Percentiles rank a stretch among this genome's conserved stretches.
Evolutionary conservation across 2,888 invertebrate species (phyloP).

Genomic region (Allolobophora icterica): DNA sequence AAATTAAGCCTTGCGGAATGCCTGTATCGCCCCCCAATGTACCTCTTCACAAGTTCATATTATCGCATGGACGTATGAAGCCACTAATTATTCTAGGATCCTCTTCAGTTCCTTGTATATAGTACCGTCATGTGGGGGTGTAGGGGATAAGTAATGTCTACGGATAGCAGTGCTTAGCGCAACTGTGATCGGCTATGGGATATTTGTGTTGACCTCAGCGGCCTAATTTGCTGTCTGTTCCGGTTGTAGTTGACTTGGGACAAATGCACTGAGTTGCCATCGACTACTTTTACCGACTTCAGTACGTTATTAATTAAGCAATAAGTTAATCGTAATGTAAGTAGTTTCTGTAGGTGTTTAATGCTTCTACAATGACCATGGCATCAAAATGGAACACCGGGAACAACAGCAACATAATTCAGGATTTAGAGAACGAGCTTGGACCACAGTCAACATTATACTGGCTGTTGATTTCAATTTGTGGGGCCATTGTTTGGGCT

Average conservation of each 20-base stretch:
- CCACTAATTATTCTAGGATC: neutral
- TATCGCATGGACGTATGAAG: neutral
- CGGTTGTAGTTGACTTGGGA: neutral
- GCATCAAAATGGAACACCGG: neutral
- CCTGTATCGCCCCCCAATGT: neutral
- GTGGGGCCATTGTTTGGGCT: constrained; percentile 77
- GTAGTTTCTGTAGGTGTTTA: neutral
- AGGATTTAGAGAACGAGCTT: neutral
- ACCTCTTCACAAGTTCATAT: no score
- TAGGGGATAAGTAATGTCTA: neutral
- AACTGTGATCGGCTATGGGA: neutral
- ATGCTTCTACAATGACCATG: neutral
- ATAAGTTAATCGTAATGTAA: neutral
- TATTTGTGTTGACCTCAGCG: neutral
- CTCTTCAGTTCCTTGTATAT: neutral
- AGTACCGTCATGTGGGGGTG: neutral
- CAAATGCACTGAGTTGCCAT: neutral
- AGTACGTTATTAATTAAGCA: neutral
- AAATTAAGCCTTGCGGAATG: neutral
- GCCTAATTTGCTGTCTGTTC: neutral
- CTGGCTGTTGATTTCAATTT: constrained; percentile 49
- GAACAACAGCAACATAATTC: constrained; percentile 18
- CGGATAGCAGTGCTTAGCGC: neutral
- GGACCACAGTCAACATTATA: constrained; percentile 46
- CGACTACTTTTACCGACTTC: neutral